Base-by-base conservation (phyloP, 2,888 invertebrate species). In the Drosophila buzzatii region DNA sequence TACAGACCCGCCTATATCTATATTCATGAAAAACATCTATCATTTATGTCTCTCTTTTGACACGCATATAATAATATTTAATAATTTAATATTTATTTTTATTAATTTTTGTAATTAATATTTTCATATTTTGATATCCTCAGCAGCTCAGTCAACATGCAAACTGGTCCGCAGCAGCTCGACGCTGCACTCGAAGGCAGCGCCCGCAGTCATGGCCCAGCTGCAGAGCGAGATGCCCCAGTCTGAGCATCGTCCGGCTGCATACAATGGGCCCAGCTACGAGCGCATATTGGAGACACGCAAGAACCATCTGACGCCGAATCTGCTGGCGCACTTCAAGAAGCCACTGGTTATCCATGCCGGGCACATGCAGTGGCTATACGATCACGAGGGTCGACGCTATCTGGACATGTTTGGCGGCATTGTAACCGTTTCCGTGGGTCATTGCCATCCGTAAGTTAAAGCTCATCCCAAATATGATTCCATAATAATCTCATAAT, bases 371-470 rank as follows among this genome's bases (percentile, higher is more conserved):
- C 99, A 99, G 93, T 99, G 97, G 96, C 93, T 99, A 7, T 99
- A 95, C 93, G 99, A 99, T 92, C 95, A 96, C 76, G 94, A 95
- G 61, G 98, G 98, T 5, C 95, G 95, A 76, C 94, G 98, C 84
- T 99, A 99, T 93, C 94, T 99, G 77, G 99, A 99, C 92, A 95
- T 99, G 94, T 98, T 98, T 91, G 99, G 96, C 7, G 99, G 99
- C 9, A 99, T 99, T 83, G 99, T 98, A 18, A 99, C 99, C 0
- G 97, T 99, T 44, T 98, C 98, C 61, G 98, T 99, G 3, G 99
- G 99, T 27, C 99, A 99, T 92, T 98, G 98, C 91, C 99, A 99
- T 94, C 99, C 99, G 98, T 98, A 94, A 96, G 97, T 95, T 45
- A 9, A 1, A 9, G 60, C 18, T 18, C 3, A 3, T 4, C 4